These are phyloP conservation scores for Nezara viridula DNA, from an alignment of 2,888 invertebrate species.

Conservation along the genomic window DNA sequence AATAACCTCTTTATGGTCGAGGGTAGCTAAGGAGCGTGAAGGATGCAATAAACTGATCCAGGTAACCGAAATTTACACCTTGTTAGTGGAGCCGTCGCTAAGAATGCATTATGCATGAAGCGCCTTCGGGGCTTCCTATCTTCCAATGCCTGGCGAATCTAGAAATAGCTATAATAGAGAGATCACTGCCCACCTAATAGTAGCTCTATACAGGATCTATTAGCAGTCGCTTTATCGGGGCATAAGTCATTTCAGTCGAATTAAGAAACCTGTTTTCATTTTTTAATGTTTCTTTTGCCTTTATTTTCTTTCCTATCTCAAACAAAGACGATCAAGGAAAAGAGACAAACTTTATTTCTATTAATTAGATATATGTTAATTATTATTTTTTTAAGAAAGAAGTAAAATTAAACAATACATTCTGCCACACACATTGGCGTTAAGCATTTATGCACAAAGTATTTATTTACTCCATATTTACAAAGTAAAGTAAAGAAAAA, in stretches of 20 bases:
- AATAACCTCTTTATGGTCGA: not conserved
- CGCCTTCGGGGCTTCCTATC: not conserved
- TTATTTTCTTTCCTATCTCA: not conserved
- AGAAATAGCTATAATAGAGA: constrained; percentile 31
- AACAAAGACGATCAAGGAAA: not conserved
- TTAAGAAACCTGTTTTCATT: not conserved
- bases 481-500: no score
- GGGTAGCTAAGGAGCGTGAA: not conserved
- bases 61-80: constrained; percentile 23
- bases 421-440: no score
- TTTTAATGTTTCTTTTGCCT: not conserved
- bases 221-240: not conserved
- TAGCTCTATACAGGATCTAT: not conserved
- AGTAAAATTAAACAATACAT: no score
- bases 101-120: constrained; percentile 10
- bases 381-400: no score
- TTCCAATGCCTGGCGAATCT: constrained; percentile 5
- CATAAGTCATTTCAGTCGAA: constrained; percentile 2
- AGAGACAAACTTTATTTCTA: not conserved
- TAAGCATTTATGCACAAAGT: no score
- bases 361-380: not conserved
- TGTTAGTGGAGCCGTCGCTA: constrained; percentile 7
- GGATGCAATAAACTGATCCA: not conserved
- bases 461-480: no score
- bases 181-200: not conserved